These are phyloP conservation scores for Rissa tridactyla DNA, from an alignment of 2,113 vertebrate genomes.

Conservation along the genomic window DNA sequence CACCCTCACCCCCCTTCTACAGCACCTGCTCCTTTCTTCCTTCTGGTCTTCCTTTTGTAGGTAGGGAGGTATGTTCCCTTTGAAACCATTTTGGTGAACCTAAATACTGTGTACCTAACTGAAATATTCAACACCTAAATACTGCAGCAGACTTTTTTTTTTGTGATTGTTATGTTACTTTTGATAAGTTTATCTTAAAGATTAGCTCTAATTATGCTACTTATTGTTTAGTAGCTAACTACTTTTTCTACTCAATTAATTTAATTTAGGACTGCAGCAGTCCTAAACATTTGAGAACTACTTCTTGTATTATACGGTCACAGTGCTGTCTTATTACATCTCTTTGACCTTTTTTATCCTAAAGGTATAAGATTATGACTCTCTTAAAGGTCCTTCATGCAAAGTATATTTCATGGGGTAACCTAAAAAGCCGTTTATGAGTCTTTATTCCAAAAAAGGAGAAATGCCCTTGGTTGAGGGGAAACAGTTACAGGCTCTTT, in stretches of 20 bases:
- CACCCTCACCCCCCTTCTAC: fast-evolving
- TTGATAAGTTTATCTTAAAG: background rate
- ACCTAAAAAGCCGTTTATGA: background rate
- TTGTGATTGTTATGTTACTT: background rate
- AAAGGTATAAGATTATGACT: background rate
- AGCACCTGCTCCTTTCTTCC: background rate
- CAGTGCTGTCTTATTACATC: background rate
- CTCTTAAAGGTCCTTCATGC: background rate
- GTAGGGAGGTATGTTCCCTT: background rate
- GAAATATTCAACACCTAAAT: background rate
- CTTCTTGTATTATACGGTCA: background rate
- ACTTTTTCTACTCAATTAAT: background rate
- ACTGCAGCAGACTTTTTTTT: background rate
- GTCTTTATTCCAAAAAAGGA: background rate
- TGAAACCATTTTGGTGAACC: background rate
- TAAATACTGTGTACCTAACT: background rate
- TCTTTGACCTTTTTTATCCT: background rate
- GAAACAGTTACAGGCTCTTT: background rate
- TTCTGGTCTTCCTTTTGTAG: background rate
- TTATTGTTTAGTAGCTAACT: background rate
- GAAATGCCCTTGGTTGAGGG: background rate
- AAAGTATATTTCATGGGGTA: background rate
- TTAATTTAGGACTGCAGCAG: background rate
- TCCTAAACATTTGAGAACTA: background rate
- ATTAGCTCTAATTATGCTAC: background rate